Percentiles rank a stretch among this genome's conserved stretches.
phyloP scores from a whole-genome alignment of 1,140 invertebrate species.

The Dreissena polymorpha region DNA sequence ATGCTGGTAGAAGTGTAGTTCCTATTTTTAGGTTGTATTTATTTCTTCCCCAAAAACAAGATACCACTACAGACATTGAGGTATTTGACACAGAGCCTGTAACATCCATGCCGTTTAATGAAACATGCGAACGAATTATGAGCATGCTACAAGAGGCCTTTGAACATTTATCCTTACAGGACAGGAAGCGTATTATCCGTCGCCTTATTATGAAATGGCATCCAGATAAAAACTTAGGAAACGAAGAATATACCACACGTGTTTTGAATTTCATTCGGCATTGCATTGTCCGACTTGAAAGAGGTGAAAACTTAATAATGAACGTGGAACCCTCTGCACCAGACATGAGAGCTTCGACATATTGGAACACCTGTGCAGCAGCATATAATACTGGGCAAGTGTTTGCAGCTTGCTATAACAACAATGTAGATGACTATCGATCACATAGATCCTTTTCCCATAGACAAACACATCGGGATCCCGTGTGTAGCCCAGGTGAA shows the following conservation, averaged over 20 bases:
- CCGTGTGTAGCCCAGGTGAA: slow-evolving; percentile 40
- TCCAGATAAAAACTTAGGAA: slow-evolving; percentile 75
- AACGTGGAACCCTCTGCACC: slow-evolving; percentile 12
- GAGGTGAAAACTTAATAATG: slow-evolving; percentile 29
- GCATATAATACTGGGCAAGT: not conserved
- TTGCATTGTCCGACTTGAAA: slow-evolving; percentile 53
- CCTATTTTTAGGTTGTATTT: slow-evolving; percentile 33
- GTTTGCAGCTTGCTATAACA: not conserved
- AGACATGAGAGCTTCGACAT: not conserved
- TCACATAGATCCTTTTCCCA: not conserved
- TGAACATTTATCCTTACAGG: slow-evolving; percentile 54
- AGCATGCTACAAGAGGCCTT: slow-evolving; percentile 53
- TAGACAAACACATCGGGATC: not conserved
- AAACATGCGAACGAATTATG: slow-evolving; percentile 14
- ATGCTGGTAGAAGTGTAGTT: not conserved
- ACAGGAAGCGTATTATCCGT: slow-evolving; percentile 70
- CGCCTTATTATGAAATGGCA: slow-evolving; percentile 74
- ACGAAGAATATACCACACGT: slow-evolving; percentile 65
- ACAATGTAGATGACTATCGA: not conserved
- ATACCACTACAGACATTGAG: not conserved
- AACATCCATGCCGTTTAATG: not conserved
- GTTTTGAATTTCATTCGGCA: slow-evolving; percentile 66
- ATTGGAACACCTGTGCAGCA: not conserved
- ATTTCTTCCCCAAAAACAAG: slow-evolving; percentile 19
- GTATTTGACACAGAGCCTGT: slow-evolving; percentile 1